phyloP scores from a whole-genome alignment of 2,797 vertebrate species.

The Hylomyscus alleni region DNA sequence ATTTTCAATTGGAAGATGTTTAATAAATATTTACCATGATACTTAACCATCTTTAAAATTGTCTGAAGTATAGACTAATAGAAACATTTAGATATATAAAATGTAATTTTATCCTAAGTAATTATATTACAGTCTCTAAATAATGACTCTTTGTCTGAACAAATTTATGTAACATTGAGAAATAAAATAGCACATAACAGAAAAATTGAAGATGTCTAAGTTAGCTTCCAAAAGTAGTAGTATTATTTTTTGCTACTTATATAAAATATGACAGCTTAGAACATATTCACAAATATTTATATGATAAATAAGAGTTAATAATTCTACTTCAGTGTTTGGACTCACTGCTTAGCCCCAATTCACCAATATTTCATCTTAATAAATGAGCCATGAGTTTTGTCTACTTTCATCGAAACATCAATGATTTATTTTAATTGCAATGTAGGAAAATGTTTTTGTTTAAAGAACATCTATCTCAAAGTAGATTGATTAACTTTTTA shows the following conservation, averaged over 20 bases:
- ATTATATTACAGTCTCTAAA: neutral
- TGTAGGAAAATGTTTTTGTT: slow-evolving; percentile 38
- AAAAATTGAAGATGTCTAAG: neutral
- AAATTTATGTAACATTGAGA: neutral
- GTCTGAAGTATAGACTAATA: neutral
- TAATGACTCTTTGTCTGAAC: neutral
- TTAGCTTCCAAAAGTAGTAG: neutral
- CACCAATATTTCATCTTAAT: neutral
- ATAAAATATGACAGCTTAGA: slow-evolving; percentile 14
- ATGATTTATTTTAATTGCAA: slow-evolving; percentile 33
- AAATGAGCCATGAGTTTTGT: slow-evolving; percentile 58
- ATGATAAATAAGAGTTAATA: neutral
- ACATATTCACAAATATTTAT: slow-evolving; percentile 16
- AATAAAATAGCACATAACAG: slow-evolving; percentile 13
- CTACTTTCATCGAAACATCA: slow-evolving; percentile 9
- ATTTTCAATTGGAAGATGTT: neutral
- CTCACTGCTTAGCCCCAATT: slow-evolving; percentile 41
- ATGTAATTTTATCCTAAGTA: neutral
- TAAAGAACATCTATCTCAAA: slow-evolving; percentile 50
- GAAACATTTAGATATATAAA: slow-evolving; percentile 4
- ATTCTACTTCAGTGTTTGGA: slow-evolving; percentile 4
- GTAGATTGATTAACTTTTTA: slow-evolving; percentile 33
- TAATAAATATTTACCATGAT: neutral
- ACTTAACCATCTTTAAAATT: neutral
- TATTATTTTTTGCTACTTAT: neutral